Conservation (phyloP, 2,888 invertebrate species). For the Drosophila algonquin region DNA sequence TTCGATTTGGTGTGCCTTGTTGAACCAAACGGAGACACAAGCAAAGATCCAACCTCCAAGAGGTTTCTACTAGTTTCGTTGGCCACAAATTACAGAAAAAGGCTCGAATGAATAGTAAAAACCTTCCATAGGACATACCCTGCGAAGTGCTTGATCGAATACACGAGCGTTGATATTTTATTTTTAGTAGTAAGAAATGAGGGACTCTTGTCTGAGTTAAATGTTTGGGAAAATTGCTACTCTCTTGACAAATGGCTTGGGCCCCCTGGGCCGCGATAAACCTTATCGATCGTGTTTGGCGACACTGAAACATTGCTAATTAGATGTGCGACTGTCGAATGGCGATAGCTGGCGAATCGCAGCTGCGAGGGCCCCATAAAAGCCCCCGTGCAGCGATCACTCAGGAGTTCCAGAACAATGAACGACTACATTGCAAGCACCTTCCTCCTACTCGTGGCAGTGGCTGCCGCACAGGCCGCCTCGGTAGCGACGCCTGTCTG, state of each 20-base stretch:
- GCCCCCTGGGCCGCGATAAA: slow-evolving; percentile 16
- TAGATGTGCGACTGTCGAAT: slow-evolving; percentile 15
- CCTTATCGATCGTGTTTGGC: slow-evolving; percentile 27
- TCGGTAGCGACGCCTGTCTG: slow-evolving; percentile 68
- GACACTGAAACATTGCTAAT: slow-evolving; percentile 46
- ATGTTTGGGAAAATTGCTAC: background rate
- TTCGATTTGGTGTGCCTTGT: no score
- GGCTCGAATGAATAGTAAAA: no score
- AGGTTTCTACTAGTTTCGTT: no score
- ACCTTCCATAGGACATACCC: no score
- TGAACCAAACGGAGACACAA: no score
- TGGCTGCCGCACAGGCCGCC: slow-evolving; percentile 48
- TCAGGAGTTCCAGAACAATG: slow-evolving; percentile 45
- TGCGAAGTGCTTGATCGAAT: background rate
- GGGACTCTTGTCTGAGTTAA: slow-evolving; percentile 6
- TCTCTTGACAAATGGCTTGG: slow-evolving; percentile 1
- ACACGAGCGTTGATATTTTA: background rate
- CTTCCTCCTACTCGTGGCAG: slow-evolving; percentile 37
- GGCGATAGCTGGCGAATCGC: slow-evolving; percentile 1
- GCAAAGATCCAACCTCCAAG: no score
- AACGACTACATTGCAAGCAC: slow-evolving; percentile 39
- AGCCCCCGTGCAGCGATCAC: slow-evolving; percentile 1
- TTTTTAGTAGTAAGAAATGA: background rate
- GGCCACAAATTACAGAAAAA: no score
- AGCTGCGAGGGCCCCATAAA: slow-evolving; percentile 48